Conservation (phyloP, 2,888 invertebrate genomes). For the Pyrrhia umbra region DNA sequence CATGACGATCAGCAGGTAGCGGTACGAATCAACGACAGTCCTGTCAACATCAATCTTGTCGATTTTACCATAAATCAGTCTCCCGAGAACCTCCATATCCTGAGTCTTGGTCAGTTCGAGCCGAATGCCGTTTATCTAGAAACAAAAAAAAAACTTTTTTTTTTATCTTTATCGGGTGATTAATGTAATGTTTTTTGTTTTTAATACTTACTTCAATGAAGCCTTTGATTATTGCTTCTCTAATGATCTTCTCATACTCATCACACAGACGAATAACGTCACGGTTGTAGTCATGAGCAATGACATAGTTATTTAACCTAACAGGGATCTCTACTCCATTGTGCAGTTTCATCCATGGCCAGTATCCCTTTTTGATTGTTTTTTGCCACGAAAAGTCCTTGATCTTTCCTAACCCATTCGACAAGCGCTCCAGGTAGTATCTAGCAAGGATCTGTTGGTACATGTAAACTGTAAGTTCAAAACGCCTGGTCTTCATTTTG, state of each 20-base stretch:
- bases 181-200: neutral
- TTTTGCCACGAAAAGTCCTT: slow-evolving; percentile 84
- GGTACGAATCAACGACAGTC: slow-evolving; percentile 86
- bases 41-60: slow-evolving; percentile 81
- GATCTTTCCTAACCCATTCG: slow-evolving; percentile 86
- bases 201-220: slow-evolving; percentile 80
- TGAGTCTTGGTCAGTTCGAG: slow-evolving; percentile 81
- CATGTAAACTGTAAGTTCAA: slow-evolving; percentile 90
- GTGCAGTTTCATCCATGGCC: slow-evolving; percentile 89
- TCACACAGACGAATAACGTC: slow-evolving; percentile 75
- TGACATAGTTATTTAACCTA: slow-evolving; percentile 84
- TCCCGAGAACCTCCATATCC: slow-evolving; percentile 89
- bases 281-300: slow-evolving; percentile 76
- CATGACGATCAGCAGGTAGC: slow-evolving; percentile 90
- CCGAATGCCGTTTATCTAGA: slow-evolving; percentile 79
- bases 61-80: slow-evolving; percentile 85
- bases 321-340: slow-evolving; percentile 90
- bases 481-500: slow-evolving; percentile 82
- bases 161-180: no score
- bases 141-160: neutral
- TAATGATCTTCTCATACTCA: slow-evolving; percentile 88
- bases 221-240: slow-evolving; percentile 90
- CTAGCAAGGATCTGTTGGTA: slow-evolving; percentile 92
- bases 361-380: slow-evolving; percentile 87
- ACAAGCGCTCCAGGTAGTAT: slow-evolving; percentile 88